phyloP scores from a whole-genome alignment of 2,888 invertebrate species.

The Sminthurinus aureus region DNA sequence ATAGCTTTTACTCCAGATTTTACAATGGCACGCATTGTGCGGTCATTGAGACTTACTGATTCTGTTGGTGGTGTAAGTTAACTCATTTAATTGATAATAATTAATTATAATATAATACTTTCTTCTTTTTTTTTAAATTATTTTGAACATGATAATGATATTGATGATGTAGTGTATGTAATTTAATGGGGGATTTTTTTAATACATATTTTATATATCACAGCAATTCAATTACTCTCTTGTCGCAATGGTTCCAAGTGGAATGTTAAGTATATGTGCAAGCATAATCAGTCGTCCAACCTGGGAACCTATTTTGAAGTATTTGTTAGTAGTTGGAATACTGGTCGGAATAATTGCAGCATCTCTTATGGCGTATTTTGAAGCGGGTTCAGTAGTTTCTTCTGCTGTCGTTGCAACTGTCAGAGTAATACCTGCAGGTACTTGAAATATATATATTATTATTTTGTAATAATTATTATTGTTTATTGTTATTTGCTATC shows the following conservation, averaged over 20 bases:
- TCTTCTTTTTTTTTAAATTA: not conserved
- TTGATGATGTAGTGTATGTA: not conserved
- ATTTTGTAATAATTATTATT: not conserved
- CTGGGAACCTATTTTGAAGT: slow-evolving; percentile 80
- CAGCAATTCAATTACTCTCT: slow-evolving; percentile 72
- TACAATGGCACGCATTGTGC: slow-evolving; percentile 76
- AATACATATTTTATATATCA: not conserved
- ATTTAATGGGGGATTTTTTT: not conserved
- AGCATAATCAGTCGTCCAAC: slow-evolving; percentile 74
- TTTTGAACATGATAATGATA: not conserved
- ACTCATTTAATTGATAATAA: not conserved
- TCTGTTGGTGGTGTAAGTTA: slow-evolving; percentile 55
- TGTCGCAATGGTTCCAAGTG: slow-evolving; percentile 72
- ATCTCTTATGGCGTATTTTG: slow-evolving; percentile 65
- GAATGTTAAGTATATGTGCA: slow-evolving; percentile 75
- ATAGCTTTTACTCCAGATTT: slow-evolving; percentile 88
- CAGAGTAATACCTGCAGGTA: slow-evolving; percentile 58
- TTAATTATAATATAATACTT: not conserved
- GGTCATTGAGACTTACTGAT: slow-evolving; percentile 67
- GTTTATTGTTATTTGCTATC: not conserved
- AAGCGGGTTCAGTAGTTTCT: slow-evolving; percentile 57
- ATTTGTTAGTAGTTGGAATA: slow-evolving; percentile 69
- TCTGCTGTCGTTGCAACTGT: slow-evolving; percentile 57
- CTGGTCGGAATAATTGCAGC: slow-evolving; percentile 72
- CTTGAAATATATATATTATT: not conserved